These are phyloP conservation scores for Leguminivora glycinivorella DNA, from an alignment of 1,140 invertebrate genomes.

Conservation along the genomic window DNA sequence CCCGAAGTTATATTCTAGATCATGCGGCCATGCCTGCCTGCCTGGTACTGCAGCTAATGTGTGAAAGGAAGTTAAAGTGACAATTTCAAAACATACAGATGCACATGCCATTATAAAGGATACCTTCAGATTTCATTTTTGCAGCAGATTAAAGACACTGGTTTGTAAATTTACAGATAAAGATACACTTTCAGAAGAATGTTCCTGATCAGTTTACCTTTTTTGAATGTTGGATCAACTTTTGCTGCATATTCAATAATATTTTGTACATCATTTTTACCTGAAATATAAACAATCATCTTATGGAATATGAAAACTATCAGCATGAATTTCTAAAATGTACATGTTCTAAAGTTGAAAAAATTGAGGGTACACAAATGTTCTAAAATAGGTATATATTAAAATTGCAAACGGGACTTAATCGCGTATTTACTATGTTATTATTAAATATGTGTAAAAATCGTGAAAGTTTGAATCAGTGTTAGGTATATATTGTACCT, in stretches of 20 bases:
- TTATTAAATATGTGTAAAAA: too few relatives aligned
- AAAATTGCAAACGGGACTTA: too few relatives aligned
- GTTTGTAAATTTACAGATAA: neutral
- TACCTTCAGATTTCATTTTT: neutral
- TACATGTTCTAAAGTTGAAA: too few relatives aligned
- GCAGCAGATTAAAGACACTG: neutral
- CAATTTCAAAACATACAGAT: neutral
- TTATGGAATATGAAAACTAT: slow-evolving; percentile 16
- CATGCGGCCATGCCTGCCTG: too few relatives aligned
- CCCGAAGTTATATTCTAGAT: too few relatives aligned
- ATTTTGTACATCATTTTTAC: slow-evolving; percentile 47
- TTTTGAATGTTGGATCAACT: slow-evolving; percentile 51
- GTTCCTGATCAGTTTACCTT: slow-evolving; percentile 44
- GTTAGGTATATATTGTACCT: neutral
- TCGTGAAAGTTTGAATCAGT: too few relatives aligned
- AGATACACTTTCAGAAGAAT: neutral
- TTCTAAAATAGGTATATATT: too few relatives aligned
- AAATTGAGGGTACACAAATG: too few relatives aligned
- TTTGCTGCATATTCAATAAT: slow-evolving; percentile 54
- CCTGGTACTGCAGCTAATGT: too few relatives aligned
- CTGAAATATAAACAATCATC: slow-evolving; percentile 45
- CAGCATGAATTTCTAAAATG: too few relatives aligned
- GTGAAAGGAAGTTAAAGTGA: neutral
- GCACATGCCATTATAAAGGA: neutral
- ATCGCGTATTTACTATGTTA: too few relatives aligned